Percentiles rank a stretch among this genome's conserved stretches.
phyloP scores from a whole-genome alignment of 2,113 vertebrate genomes.

The Hystrix brachyura region DNA sequence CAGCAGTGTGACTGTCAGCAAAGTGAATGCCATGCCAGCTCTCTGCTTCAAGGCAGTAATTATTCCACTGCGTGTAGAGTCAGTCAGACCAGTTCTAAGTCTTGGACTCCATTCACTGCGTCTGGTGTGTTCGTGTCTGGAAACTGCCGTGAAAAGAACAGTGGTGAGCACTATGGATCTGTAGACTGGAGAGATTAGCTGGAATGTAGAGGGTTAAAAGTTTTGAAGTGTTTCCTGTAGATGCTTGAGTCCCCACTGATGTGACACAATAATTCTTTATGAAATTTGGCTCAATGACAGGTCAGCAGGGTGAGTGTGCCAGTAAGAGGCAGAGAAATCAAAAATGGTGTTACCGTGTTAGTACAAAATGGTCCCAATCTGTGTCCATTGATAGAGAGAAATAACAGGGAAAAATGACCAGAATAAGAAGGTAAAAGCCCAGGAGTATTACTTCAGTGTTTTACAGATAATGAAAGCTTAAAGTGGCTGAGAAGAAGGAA shows the following conservation, averaged over 20 bases:
- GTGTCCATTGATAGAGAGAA: not conserved
- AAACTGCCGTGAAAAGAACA: not conserved
- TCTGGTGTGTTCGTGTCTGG: not conserved
- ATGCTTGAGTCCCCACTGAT: slow-evolving; percentile 15
- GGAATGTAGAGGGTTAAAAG: not conserved
- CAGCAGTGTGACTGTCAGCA: not conserved
- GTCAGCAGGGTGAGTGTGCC: not conserved
- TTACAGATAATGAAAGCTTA: not conserved
- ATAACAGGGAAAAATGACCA: not conserved
- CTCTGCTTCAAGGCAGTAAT: not conserved
- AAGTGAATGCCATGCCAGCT: not conserved
- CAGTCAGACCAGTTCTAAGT: slow-evolving; percentile 14
- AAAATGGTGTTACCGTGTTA: not conserved
- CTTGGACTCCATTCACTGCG: not conserved
- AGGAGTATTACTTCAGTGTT: slow-evolving; percentile 20
- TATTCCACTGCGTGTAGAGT: not conserved
- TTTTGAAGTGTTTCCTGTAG: not conserved
- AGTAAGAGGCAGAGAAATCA: slow-evolving; percentile 16
- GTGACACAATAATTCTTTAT: not conserved
- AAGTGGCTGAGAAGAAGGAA: not conserved
- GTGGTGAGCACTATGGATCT: not conserved
- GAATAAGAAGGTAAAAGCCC: not conserved
- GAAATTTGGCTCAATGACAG: not conserved
- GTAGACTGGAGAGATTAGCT: not conserved
- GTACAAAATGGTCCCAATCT: not conserved